Evolutionary conservation across 2,888 invertebrate genomes (phyloP), one percentile per base, ranked within the genome.

Genomic region (Andrena bucephala): DNA sequence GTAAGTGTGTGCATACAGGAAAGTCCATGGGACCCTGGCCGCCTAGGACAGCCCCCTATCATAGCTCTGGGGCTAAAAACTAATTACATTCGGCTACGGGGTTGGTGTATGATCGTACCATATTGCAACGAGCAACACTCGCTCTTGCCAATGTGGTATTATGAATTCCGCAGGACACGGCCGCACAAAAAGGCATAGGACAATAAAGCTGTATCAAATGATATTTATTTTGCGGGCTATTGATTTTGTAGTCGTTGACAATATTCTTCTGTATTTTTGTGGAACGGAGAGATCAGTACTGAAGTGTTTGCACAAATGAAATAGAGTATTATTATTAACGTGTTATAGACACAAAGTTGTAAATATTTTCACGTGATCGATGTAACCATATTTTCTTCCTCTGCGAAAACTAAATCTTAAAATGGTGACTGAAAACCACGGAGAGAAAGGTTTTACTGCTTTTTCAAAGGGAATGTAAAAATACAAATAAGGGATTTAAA

Each of bases 61-160:
- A 92, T 92, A 90, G 91, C 91, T 90, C 85, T 84, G 86, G 92
- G 92, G 93, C 91, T 90, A 91, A 92, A 92, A 93, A 93, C 93
- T 93, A 92, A 92, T 92, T 93, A 92, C 92, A 93, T 93, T 93
- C 91, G 90, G 89, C 89, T 77, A 87, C 85, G 86, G 89, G 90
- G 90, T 89, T 87, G 87, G 88, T 85, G 88, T 86, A 87, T 85
- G 83, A 85, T 84, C 70, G 84, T 72, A 82, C 88, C 92, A 91
- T 92, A 92, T 92, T 92, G 92, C 90, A 89, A 82, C 86, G 85
- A 84, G 83, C 91, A 89, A 89, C 90, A 87, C 86, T 77, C 75
- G 67, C 71, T 80, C 83, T 63, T 81, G 76, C 85, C 87, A 79
- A 85, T 91, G 89, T 72, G 91, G 89, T 89, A 86, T 54, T 80